Base-by-base conservation (phyloP, 2,888 invertebrate genomes). In the Penaeus monodon region DNA sequence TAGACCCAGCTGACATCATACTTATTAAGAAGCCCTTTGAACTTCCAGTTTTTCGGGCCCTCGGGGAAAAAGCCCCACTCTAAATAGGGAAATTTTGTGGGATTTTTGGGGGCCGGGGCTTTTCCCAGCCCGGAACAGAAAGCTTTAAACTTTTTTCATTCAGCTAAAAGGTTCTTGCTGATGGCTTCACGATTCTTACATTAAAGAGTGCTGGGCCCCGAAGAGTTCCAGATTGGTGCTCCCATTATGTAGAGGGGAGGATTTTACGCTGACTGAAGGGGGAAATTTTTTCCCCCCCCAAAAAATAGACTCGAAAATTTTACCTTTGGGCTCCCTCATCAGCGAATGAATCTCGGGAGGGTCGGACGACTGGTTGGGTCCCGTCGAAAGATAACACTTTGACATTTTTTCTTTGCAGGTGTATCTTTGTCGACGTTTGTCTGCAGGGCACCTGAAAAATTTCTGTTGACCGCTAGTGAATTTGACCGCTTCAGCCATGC, bases 361-460 rank as follows among this genome's bases (percentile, higher is more conserved):
- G 8, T 70, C 70, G n/a, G 57, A 24, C n/a, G 88, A 29, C 17
- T 68, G 27, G 64, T 66, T 88, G 29, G 88, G 65, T 68, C 27
- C 88, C 88, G 44, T 88, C 88, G 20, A 33, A 85, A 38, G 49
- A 88, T 20, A 85, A 88, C 49, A 88, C 81, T 22, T 82, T 88
- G 20, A 88, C 29, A 44, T 70, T 22, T 77, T 85, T n/a, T 85
- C 66, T 6, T 57, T 65, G 27, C 82, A 66, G 4, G 12, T 20
- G 38, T 85, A 73, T 33, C 70, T 10, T 85, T 70, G 7, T 65
- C 73, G 12, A 65, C 65, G 14, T 85, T 76, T 20, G 81, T 85
- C 6, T 64, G 29, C 20, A 88, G 64, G 24, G 88, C 88, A 20
- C 70, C 81, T 1, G 81, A 68, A 6, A 88, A 33, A 38, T n/a